Evolutionary conservation across 2,888 invertebrate species (phyloP).

Genomic region (Neoascia interrupta): DNA sequence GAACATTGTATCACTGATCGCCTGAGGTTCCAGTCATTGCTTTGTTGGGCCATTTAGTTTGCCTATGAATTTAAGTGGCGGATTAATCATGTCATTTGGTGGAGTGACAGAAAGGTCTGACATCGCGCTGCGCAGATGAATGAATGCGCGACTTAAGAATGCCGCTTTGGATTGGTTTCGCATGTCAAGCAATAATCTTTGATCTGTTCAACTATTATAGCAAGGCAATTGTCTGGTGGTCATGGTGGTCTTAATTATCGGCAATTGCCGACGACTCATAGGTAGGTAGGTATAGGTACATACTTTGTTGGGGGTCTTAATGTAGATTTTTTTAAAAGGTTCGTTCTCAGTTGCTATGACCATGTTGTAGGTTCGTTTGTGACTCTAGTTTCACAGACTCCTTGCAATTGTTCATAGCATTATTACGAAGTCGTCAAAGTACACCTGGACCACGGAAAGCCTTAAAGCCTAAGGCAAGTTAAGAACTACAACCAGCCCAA

Average conservation of each 20-base stretch:
- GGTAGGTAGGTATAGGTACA: no score
- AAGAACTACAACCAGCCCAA: no score
- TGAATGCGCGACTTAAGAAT: conserved; percentile 35
- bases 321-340: no score
- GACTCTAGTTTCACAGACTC: no score
- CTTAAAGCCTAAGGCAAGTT: no score
- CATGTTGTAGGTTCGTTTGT: no score
- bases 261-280: conserved; percentile 51
- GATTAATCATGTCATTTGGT: conserved; percentile 64
- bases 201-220: conserved; percentile 42
- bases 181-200: conserved; percentile 42
- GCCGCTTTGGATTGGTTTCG: conserved; percentile 48
- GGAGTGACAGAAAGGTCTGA: conserved; percentile 55
- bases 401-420: no score
- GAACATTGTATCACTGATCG: neutral
- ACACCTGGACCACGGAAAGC: no score
- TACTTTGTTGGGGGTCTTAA: conserved; percentile 53
- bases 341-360: no score
- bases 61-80: conserved; percentile 64
- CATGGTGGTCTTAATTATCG: conserved; percentile 66
- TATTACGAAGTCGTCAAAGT: no score
- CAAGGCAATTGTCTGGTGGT: conserved; percentile 31
- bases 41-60: conserved; percentile 54
- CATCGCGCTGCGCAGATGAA: conserved; percentile 2
- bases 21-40: neutral